A percentile compares a stretch with the other conserved stretches of the same genome.
phyloP scores from a whole-genome alignment of 2,888 invertebrate species.

The Pristionchus exspectatus region DNA sequence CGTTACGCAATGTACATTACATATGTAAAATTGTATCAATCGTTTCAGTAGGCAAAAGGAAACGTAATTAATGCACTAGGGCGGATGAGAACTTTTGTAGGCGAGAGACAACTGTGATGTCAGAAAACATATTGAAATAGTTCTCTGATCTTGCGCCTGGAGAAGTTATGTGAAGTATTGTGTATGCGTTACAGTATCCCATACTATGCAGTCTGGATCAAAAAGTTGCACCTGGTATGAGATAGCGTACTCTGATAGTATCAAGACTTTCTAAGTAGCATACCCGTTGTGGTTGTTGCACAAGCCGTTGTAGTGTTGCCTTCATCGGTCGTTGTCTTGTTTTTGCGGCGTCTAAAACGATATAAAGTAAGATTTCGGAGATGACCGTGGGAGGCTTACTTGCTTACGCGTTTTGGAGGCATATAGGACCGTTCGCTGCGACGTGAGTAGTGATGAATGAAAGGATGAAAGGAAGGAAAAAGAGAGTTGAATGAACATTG shows the following conservation, averaged over 20 bases:
- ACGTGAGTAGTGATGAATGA: not conserved
- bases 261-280: not conserved
- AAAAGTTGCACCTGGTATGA: not conserved
- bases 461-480: not conserved
- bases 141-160: too few species aligned
- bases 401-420: not conserved
- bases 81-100: too few species aligned
- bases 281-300: not conserved
- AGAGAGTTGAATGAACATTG: not conserved
- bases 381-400: not conserved
- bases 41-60: not conserved
- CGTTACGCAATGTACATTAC: not conserved
- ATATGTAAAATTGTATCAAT: not conserved
- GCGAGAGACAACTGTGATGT: too few species aligned
- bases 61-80: not conserved
- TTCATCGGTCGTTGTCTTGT: not conserved
- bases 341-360: not conserved
- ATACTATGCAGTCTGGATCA: too few species aligned
- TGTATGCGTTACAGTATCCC: too few species aligned
- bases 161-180: too few species aligned
- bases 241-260: not conserved
- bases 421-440: not conserved
- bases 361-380: not conserved
- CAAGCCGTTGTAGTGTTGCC: not conserved
- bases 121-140: too few species aligned